Conservation (phyloP, 2,113 vertebrate genomes). For the Psilopsiagon aymara region DNA sequence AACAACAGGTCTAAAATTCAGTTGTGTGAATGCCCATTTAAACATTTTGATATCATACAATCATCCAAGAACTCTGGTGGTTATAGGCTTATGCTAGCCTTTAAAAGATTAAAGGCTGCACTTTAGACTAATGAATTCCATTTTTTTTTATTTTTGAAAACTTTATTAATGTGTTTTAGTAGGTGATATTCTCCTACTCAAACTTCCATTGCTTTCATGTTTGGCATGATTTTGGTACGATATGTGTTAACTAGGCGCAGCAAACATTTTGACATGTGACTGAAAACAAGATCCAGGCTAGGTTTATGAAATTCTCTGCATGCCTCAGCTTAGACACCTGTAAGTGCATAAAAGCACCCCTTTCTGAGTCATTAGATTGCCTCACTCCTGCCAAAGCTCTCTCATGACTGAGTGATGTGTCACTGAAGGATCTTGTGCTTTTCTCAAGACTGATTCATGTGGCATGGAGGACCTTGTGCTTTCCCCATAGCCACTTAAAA, state of each 20-base stretch:
- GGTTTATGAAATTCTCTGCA: background rate
- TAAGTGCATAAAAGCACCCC: background rate
- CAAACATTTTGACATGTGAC: background rate
- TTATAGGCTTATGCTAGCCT: background rate
- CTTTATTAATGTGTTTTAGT: background rate
- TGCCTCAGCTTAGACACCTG: background rate
- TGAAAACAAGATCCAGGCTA: background rate
- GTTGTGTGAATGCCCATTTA: background rate
- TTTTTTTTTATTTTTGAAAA: constrained; percentile 12
- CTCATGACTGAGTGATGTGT: background rate
- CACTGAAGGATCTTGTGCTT: background rate
- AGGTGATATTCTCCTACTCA: background rate
- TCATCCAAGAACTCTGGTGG: background rate
- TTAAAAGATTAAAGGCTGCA: background rate
- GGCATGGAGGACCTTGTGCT: background rate
- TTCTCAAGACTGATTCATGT: background rate
- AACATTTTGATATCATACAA: background rate
- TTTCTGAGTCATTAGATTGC: background rate
- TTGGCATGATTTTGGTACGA: background rate
- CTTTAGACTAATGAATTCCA: constrained; percentile 4
- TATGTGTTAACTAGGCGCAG: background rate
- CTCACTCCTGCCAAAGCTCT: background rate
- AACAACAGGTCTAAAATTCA: constrained; percentile 17
- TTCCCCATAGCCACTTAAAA: background rate
- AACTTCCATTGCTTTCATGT: background rate